These are phyloP conservation scores for Australoheros scitulus DNA, from an alignment of 2,113 vertebrate species.

Conservation along the genomic window DNA sequence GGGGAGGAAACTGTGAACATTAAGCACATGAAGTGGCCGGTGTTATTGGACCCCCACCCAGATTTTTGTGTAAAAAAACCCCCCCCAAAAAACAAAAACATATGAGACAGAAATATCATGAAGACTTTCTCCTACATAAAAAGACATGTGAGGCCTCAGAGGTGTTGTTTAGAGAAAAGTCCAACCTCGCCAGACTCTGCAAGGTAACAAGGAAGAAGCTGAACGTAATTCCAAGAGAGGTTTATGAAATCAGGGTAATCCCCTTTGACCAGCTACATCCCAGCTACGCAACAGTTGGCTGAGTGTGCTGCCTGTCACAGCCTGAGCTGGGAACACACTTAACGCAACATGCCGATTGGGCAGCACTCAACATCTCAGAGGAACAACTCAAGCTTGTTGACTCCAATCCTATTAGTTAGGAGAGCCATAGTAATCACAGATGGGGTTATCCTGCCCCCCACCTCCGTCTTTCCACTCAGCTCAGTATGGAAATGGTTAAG, in stretches of 20 bases:
- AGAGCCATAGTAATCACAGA: conserved; percentile 72
- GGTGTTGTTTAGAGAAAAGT: neutral
- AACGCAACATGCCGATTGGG: conserved; percentile 52
- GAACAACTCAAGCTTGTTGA: conserved; percentile 73
- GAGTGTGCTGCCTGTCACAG: conserved; percentile 52
- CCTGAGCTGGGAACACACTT: conserved; percentile 41
- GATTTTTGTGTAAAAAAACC: neutral
- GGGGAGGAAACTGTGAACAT: conserved; percentile 66
- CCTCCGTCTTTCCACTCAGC: conserved; percentile 22
- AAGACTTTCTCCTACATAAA: neutral
- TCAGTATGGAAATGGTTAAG: conserved; percentile 64
- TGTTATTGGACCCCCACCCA: neutral
- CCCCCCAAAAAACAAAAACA: neutral
- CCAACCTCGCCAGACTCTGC: neutral
- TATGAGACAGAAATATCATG: neutral
- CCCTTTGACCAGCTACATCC: conserved; percentile 62
- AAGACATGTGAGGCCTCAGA: neutral
- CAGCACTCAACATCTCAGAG: conserved; percentile 52
- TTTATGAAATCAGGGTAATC: conserved; percentile 79
- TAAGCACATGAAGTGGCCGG: conserved; percentile 58
- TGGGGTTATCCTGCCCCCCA: conserved; percentile 42
- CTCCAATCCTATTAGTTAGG: conserved; percentile 77
- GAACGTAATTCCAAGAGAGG: conserved; percentile 66
- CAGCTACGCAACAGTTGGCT: conserved; percentile 71
- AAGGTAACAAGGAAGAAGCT: conserved; percentile 52